Percentiles rank a stretch among this genome's conserved stretches.
These are phyloP conservation scores for Mesorhabditis spiculigera DNA, from an alignment of 2,888 invertebrate species.

Conservation along the genomic window DNA sequence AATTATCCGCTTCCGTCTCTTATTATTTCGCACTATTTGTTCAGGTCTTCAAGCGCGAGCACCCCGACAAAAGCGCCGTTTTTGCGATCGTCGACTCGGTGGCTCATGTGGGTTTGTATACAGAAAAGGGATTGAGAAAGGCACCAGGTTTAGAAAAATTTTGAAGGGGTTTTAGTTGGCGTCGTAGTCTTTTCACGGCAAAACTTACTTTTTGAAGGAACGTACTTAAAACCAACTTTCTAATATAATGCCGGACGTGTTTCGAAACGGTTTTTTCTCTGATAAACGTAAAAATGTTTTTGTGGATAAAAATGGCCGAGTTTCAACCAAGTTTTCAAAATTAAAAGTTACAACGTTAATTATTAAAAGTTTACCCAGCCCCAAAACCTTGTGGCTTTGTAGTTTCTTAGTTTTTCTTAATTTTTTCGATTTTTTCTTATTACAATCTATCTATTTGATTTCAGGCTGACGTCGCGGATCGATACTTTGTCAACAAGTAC, in stretches of 20 bases:
- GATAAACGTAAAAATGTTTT: too few relatives aligned
- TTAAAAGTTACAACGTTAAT: background rate
- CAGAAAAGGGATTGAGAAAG: too few relatives aligned
- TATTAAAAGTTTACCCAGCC: background rate
- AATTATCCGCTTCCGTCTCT: too few relatives aligned
- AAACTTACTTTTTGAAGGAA: too few relatives aligned
- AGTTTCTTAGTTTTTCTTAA: background rate
- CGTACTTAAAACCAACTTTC: too few relatives aligned
- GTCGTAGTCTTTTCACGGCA: too few relatives aligned
- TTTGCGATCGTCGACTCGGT: constrained; percentile 56
- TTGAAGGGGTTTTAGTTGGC: too few relatives aligned
- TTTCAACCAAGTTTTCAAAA: background rate
- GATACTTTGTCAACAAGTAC: constrained; percentile 95
- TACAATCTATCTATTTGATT: constrained; percentile 4
- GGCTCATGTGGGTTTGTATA: constrained; percentile 28
- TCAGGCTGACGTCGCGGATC: constrained; percentile 72
- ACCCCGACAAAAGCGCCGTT: constrained; percentile 37
- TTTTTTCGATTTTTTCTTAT: background rate
- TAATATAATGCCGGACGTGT: too few relatives aligned
- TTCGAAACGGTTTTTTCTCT: too few relatives aligned
- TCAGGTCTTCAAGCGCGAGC: constrained; percentile 34
- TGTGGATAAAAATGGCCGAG: too few relatives aligned
- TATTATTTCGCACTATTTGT: background rate
- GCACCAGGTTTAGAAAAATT: too few relatives aligned
- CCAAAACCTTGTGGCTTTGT: too few relatives aligned